phyloP scores from a whole-genome alignment of 2,797 vertebrate genomes.

The Lutjanus argentimaculatus region DNA sequence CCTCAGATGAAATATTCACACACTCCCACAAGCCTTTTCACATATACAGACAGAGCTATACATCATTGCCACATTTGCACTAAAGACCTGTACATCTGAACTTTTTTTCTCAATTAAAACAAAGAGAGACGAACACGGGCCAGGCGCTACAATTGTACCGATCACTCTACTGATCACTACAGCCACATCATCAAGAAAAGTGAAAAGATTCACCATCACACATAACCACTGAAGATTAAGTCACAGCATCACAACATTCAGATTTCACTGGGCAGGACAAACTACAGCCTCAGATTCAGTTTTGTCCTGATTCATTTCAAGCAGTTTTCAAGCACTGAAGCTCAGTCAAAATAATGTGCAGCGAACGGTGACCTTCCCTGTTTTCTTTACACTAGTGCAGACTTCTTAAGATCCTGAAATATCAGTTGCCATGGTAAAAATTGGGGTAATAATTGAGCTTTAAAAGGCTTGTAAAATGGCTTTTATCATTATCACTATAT shows the following conservation, averaged over 20 bases:
- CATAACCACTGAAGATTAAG: neutral
- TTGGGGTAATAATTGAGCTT: neutral
- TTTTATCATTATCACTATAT: neutral
- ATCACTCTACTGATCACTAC: neutral
- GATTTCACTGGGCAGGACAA: neutral
- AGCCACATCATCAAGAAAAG: conserved; percentile 3
- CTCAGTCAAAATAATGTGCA: no score
- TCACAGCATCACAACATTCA: neutral
- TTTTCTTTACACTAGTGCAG: neutral
- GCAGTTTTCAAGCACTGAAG: no score
- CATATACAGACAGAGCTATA: conserved; percentile 52
- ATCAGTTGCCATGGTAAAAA: neutral
- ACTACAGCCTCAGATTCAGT: neutral
- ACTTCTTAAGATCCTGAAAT: neutral
- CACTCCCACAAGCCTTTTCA: conserved; percentile 67
- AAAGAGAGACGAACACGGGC: neutral
- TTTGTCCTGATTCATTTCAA: neutral
- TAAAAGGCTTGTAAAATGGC: neutral
- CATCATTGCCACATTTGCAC: conserved; percentile 37
- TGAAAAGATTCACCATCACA: neutral
- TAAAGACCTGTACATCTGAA: conserved; percentile 25
- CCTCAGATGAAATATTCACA: conserved; percentile 62
- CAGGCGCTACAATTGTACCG: neutral
- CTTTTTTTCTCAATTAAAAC: conserved; percentile 38
- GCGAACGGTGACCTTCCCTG: no score